Evolutionary conservation across 1,140 invertebrate genomes (phyloP), one percentile per base, ranked within the genome.

Genomic region (Caenorhabditis inopinata): DNA sequence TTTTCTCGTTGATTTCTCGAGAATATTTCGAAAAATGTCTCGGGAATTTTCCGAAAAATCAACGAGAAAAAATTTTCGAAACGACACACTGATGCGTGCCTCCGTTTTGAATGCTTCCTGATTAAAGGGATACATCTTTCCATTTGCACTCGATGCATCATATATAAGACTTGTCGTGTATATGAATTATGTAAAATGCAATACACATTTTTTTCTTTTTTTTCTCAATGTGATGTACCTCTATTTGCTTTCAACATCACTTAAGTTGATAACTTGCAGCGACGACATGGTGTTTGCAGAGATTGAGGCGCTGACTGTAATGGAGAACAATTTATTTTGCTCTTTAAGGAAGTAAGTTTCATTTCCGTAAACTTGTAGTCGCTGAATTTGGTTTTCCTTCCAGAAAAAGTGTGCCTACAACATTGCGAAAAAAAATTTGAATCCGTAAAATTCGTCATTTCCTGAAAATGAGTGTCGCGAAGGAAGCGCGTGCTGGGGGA

Each of bases 291-390:
- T 68, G 32, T 68, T 68, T 38, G 58, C 58, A 16, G 58, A 68
- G 32, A 62, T 78, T 18, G 76, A 78, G n/a, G 76, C 76, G 23
- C 14, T 78, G 76, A 78, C 47, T 23, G 76, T 78, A 21, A 78
- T 78, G 76, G 76, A 78, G 23, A 78, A 78, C 53, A 78, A 78
- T 68, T 27, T 78, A 32, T 78, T 78, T 53, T 78, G 49, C 29
- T 35, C 49, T 12, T 35, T 51, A 38, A 38, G 23, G 46, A 53
- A 58, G 45, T 62, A 76, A 27, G 73, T 47, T 75, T n/a, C n/a
- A n/a, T n/a, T n/a, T n/a, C n/a, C n/a, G n/a, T n/a, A n/a, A n/a
- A n/a, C n/a, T n/a, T n/a, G n/a, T 74, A 74, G 23, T 74, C 23
- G 68, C 35, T 74, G 45, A 74, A 74, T n/a, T n/a, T n/a, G n/a